A percentile compares a stretch with the other conserved stretches of the same genome.
Conservation (phyloP, 2,113 vertebrate species). For the Dipodomys stephensi region DNA sequence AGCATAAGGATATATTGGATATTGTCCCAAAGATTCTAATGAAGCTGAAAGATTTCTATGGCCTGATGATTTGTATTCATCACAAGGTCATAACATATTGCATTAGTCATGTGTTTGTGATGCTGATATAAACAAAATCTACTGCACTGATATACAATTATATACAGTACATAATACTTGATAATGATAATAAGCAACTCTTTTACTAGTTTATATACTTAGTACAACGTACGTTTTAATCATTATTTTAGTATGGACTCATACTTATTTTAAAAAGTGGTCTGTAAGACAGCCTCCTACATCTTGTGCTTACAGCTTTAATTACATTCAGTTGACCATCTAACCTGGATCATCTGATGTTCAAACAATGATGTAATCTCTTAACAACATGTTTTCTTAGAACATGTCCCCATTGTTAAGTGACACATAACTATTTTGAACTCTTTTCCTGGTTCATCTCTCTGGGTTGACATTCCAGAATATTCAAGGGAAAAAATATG, state of each 20-base stretch:
- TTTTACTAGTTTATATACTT: not conserved
- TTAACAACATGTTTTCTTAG: not conserved
- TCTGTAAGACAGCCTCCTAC: not conserved
- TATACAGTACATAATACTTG: not conserved
- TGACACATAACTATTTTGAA: not conserved
- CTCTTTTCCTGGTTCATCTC: not conserved
- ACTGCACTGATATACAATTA: not conserved
- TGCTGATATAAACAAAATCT: not conserved
- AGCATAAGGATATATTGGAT: not conserved
- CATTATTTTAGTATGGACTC: not conserved
- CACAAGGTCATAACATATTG: not conserved
- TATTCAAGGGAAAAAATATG: not conserved
- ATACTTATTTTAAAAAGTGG: not conserved
- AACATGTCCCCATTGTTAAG: not conserved
- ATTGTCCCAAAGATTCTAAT: not conserved
- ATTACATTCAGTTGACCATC: not conserved
- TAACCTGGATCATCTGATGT: not conserved
- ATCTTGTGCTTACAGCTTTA: not conserved
- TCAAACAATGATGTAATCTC: not conserved
- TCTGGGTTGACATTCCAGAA: slow-evolving; percentile 23
- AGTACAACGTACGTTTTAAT: not conserved
- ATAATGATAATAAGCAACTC: not conserved
- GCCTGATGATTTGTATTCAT: not conserved
- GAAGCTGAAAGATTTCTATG: not conserved
- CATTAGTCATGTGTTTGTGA: not conserved